Evolutionary conservation across 1,140 invertebrate species (phyloP).

Genomic region (Bradynema listronoti): DNA sequence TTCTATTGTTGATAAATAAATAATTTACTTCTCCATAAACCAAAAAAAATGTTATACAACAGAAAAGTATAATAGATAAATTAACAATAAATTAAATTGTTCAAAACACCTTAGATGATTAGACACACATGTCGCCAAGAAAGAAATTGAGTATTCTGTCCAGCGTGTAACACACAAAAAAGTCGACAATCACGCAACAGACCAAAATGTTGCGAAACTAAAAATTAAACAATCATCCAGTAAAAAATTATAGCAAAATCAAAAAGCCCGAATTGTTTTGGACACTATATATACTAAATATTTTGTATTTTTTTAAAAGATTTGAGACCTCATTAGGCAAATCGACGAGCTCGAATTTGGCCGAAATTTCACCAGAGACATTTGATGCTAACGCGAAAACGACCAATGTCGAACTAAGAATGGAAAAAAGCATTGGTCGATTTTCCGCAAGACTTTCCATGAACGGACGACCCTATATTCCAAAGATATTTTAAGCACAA

Average conservation of each 20-base stretch:
- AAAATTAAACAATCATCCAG: not conserved
- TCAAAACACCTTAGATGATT: constrained; percentile 9
- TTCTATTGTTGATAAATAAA: too few relatives aligned
- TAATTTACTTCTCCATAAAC: too few relatives aligned
- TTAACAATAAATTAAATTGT: too few relatives aligned
- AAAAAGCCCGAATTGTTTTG: too few relatives aligned
- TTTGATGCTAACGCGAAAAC: constrained; percentile 60
- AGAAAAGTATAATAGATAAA: too few relatives aligned
- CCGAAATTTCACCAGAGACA: constrained; percentile 58
- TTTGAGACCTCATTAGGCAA: constrained; percentile 58
- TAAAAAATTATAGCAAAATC: not conserved
- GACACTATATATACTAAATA: too few relatives aligned
- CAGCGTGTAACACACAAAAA: constrained; percentile 59
- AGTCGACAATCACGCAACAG: constrained; percentile 57
- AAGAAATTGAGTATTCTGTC: constrained; percentile 59
- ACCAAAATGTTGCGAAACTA: constrained; percentile 60
- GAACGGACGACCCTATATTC: constrained; percentile 87
- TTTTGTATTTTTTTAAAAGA: too few relatives aligned
- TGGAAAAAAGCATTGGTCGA: constrained; percentile 74
- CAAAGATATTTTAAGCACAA: too few relatives aligned
- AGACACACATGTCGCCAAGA: constrained; percentile 55
- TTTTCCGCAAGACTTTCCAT: constrained; percentile 93
- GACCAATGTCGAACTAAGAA: constrained; percentile 59
- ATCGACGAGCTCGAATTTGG: constrained; percentile 61
- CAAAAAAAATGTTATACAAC: too few relatives aligned